phyloP scores from a whole-genome alignment of 2,888 invertebrate genomes.

The Xanthia icteritia region DNA sequence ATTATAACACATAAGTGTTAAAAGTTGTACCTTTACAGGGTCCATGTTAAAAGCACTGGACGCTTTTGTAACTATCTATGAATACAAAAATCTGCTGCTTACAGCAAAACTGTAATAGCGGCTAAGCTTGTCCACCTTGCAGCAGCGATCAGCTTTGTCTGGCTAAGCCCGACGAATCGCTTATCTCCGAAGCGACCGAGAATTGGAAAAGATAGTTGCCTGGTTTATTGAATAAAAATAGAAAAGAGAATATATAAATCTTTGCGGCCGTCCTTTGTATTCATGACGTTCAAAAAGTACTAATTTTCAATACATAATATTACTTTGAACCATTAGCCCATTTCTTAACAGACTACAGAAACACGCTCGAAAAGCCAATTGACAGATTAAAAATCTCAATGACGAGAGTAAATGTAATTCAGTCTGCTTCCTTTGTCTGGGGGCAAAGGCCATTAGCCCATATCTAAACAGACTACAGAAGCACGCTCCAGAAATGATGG shows the following conservation, averaged over 20 bases:
- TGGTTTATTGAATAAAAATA: not conserved
- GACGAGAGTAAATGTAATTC: not conserved
- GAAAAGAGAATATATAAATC: not conserved
- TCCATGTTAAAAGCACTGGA: not conserved
- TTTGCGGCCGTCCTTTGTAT: not conserved
- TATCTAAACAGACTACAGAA: not conserved
- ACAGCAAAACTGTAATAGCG: too few species aligned
- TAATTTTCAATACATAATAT: not conserved
- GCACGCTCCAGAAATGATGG: not conserved
- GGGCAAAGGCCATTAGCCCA: not conserved
- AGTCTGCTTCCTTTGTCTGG: not conserved
- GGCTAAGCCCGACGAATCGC: not conserved
- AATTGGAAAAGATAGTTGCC: not conserved
- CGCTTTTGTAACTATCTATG: not conserved
- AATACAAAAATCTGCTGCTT: not conserved
- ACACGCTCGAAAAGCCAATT: not conserved
- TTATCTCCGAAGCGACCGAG: too few species aligned
- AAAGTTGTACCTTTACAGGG: not conserved
- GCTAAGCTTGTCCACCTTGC: not conserved
- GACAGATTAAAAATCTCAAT: constrained; percentile 1
- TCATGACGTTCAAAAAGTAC: constrained; percentile 16
- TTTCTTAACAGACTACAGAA: too few species aligned
- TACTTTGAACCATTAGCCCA: not conserved
- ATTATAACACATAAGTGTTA: not conserved
- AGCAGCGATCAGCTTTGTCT: too few species aligned